phyloP scores from a whole-genome alignment of 2,888 invertebrate genomes.

The Cybosia mesomella region DNA sequence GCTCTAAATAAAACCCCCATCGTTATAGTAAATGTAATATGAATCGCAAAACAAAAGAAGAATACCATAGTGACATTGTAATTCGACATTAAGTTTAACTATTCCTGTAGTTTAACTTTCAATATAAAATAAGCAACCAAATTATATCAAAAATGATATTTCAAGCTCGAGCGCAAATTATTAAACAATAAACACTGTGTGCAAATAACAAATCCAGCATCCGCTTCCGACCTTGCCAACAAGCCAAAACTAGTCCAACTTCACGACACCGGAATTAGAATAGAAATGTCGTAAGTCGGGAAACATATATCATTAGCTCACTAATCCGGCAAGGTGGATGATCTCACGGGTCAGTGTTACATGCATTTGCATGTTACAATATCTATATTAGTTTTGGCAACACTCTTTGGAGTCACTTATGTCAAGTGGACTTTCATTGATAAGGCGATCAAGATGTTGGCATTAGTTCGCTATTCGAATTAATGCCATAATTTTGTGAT shows the following conservation, averaged over 20 bases:
- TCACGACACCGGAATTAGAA: conserved; percentile 44
- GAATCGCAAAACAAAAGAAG: too few species aligned
- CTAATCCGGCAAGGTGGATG: conserved; percentile 71
- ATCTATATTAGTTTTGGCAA: conserved; percentile 70
- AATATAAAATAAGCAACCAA: neutral
- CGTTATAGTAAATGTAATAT: too few species aligned
- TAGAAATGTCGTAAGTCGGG: conserved; percentile 59
- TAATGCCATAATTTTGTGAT: neutral
- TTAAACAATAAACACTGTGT: conserved; percentile 23
- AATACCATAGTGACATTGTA: too few species aligned
- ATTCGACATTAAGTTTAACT: too few species aligned
- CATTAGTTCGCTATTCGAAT: neutral
- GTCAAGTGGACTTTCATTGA: conserved; percentile 18
- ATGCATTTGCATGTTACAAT: conserved; percentile 62
- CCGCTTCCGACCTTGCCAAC: conserved; percentile 48
- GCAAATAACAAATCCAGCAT: conserved; percentile 29
- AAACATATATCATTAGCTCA: conserved; percentile 55
- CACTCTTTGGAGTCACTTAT: conserved; percentile 35
- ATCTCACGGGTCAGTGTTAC: conserved; percentile 73
- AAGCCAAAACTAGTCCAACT: conserved; percentile 38
- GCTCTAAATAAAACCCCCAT: too few species aligned
- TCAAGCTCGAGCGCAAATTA: conserved; percentile 1
- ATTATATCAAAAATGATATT: conserved; percentile 11
- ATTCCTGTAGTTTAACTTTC: too few species aligned
- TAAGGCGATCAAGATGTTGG: conserved; percentile 9